Conservation (phyloP, 1,140 invertebrate species). For the Antheraea mylitta region DNA sequence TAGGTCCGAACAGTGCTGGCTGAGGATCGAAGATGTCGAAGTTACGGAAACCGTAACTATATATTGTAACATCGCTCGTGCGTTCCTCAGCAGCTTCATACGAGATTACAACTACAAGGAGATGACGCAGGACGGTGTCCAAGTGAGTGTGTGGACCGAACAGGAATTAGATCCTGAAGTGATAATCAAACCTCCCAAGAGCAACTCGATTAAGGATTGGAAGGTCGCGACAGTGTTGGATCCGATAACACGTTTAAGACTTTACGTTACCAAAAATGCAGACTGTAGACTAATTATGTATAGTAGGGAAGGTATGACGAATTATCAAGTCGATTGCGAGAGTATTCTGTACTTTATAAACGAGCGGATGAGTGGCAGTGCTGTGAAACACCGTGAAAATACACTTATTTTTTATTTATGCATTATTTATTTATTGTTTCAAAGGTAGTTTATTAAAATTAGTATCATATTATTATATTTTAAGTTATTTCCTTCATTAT, state of each 20-base stretch:
- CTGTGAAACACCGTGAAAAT: slow-evolving; percentile 20
- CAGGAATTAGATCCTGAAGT: slow-evolving; percentile 28
- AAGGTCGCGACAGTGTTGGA: slow-evolving; percentile 56
- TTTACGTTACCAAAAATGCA: slow-evolving; percentile 56
- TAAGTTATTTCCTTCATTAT: too few species aligned
- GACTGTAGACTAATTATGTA: slow-evolving; percentile 63
- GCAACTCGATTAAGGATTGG: slow-evolving; percentile 51
- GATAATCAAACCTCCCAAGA: slow-evolving; percentile 23
- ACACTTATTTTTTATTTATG: slow-evolving; percentile 27
- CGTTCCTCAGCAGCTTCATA: slow-evolving; percentile 50
- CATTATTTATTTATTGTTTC: slow-evolving; percentile 24
- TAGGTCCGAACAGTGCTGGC: slow-evolving; percentile 62
- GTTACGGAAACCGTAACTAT: slow-evolving; percentile 51
- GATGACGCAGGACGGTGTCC: slow-evolving; percentile 56
- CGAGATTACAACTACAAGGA: slow-evolving; percentile 61
- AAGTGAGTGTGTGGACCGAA: slow-evolving; percentile 61
- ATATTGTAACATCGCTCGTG: slow-evolving; percentile 53
- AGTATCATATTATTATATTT: too few species aligned
- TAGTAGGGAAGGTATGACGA: slow-evolving; percentile 59
- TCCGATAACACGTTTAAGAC: slow-evolving; percentile 47
- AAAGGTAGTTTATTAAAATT: background rate
- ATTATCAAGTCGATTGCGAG: slow-evolving; percentile 59
- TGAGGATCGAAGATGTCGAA: slow-evolving; percentile 62
- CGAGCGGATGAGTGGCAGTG: slow-evolving; percentile 39
- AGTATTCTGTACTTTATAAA: slow-evolving; percentile 60